Evolutionary conservation across 2,888 invertebrate genomes (phyloP).

Genomic region (Ophion obscuratus): DNA sequence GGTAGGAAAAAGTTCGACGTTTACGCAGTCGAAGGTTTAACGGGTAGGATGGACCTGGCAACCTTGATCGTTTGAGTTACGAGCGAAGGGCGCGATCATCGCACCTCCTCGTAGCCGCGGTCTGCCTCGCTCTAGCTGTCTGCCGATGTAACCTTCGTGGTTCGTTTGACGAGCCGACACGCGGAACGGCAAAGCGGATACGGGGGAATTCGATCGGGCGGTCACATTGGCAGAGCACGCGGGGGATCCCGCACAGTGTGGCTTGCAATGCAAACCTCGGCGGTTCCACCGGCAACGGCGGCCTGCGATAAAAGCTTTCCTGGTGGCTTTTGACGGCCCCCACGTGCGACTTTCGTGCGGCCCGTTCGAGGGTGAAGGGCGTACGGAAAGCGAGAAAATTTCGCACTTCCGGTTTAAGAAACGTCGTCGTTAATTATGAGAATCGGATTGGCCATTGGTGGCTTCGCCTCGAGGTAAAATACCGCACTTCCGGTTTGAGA

Average conservation of each 20-base stretch:
- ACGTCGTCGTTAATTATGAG: no score
- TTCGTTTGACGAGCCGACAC: conserved; percentile 65
- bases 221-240: not conserved
- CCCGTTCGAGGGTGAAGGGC: no score
- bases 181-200: conserved; percentile 50
- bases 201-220: conserved; percentile 62
- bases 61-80: conserved; percentile 46
- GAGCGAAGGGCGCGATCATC: conserved; percentile 61
- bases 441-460: no score
- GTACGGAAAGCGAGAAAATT: no score
- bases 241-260: conserved; percentile 25
- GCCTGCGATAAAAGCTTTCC: not conserved
- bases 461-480: no score
- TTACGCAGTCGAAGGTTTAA: conserved; percentile 6
- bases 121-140: not conserved
- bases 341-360: conserved; percentile 35
- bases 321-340: not conserved
- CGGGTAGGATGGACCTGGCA: conserved; percentile 21
- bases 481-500: no score
- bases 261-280: not conserved
- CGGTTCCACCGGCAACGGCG: conserved; percentile 9
- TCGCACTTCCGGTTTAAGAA: no score
- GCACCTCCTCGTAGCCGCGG: conserved; percentile 55
- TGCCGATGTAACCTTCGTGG: conserved; percentile 12
- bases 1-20: not conserved